Conservation (phyloP, 2,113 vertebrate species). For the Chaetodon trifascialis region DNA sequence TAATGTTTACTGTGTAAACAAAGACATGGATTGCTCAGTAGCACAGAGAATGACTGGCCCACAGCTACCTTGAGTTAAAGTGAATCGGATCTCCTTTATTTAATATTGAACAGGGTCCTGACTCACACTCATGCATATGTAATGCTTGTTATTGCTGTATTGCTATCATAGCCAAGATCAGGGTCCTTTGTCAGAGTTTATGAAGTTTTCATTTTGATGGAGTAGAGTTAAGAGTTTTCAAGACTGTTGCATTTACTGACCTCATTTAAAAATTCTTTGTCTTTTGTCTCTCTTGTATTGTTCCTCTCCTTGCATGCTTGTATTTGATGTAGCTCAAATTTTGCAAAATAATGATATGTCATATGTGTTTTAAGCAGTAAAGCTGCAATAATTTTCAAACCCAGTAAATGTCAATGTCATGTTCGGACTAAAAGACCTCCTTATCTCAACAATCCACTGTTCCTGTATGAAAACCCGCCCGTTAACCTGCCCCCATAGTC, state of each 20-base stretch:
- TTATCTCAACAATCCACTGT: slow-evolving; percentile 25
- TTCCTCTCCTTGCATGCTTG: background rate
- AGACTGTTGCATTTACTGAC: background rate
- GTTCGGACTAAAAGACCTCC: background rate
- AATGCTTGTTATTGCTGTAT: background rate
- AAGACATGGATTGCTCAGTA: slow-evolving; percentile 7
- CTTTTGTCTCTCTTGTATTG: background rate
- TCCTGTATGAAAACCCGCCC: background rate
- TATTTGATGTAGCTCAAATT: background rate
- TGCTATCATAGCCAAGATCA: background rate
- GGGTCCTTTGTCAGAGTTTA: background rate
- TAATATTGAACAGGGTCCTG: slow-evolving; percentile 8
- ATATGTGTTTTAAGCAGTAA: background rate
- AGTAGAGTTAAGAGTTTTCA: background rate
- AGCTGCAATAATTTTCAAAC: background rate
- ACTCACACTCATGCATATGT: background rate
- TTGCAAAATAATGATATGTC: background rate
- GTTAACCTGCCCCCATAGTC: background rate
- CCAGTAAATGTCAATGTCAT: slow-evolving; percentile 8
- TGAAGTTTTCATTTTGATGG: background rate
- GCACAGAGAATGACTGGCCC: slow-evolving; percentile 28
- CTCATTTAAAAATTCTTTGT: background rate
- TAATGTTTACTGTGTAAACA: slow-evolving; percentile 69
- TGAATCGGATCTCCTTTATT: slow-evolving; percentile 21
- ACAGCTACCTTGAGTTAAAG: slow-evolving; percentile 1